These are phyloP conservation scores for Callaeas wilsoni DNA, from an alignment of 2,113 vertebrate species.

Conservation along the genomic window DNA sequence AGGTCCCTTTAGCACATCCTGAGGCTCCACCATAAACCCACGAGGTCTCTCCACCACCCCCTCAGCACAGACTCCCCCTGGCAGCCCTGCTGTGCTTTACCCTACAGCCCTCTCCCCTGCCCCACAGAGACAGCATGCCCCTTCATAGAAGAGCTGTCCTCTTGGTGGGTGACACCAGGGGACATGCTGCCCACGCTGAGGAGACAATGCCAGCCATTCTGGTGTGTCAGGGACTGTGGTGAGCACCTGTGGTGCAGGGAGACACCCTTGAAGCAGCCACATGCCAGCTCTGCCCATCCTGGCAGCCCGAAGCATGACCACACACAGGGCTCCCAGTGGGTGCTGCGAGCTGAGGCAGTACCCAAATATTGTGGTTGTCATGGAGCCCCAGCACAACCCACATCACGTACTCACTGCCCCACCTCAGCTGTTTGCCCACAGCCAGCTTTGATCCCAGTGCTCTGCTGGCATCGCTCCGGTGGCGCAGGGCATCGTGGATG, in stretches of 20 bases:
- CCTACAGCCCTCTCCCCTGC: not conserved
- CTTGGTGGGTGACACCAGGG: not conserved
- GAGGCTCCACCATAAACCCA: not conserved
- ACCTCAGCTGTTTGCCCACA: not conserved
- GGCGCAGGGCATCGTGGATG: fast-evolving
- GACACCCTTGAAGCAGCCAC: not conserved
- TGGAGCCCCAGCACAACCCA: not conserved
- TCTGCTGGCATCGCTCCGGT: fast-evolving
- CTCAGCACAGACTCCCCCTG: too few species aligned
- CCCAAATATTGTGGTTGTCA: conserved; percentile 51
- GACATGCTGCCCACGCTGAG: not conserved
- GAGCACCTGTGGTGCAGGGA: not conserved
- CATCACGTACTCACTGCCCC: not conserved
- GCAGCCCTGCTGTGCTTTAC: not conserved
- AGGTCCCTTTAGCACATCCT: not conserved
- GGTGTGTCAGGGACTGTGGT: fast-evolving
- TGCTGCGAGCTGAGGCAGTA: not conserved
- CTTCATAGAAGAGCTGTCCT: fast-evolving
- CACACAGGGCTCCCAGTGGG: not conserved
- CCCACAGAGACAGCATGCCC: fast-evolving
- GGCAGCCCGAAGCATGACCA: fast-evolving
- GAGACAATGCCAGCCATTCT: not conserved
- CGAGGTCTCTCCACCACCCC: not conserved
- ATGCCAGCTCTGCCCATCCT: not conserved
- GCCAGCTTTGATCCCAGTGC: fast-evolving